Evolutionary conservation across 2,797 vertebrate genomes (phyloP).

Genomic region (Rhabdophis nuchalis): DNA sequence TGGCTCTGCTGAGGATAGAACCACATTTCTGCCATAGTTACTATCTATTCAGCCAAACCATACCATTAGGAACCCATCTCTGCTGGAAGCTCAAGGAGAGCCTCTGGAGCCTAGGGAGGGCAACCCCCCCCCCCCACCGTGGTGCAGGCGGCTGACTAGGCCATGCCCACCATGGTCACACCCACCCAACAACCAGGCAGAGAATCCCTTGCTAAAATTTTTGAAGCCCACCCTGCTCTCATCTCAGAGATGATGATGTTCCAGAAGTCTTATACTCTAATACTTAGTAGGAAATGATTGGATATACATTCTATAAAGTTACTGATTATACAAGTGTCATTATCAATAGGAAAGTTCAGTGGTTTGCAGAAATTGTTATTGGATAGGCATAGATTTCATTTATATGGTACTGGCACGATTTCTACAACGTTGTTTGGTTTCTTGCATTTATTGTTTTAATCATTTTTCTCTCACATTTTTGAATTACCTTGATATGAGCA

Average conservation of each 20-base stretch:
- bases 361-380: neutral
- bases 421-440: constrained; percentile 44
- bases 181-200: no score
- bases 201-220: no score
- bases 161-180: no score
- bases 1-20: no score
- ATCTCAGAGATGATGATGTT: neutral
- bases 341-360: neutral
- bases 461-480: constrained; percentile 5
- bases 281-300: neutral
- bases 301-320: neutral
- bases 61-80: no score
- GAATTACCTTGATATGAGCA: neutral
- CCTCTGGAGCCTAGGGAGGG: no score
- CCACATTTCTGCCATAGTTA: no score
- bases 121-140: no score
- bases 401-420: constrained; percentile 27
- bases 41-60: no score
- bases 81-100: no score
- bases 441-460: constrained; percentile 26
- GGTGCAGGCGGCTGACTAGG: no score
- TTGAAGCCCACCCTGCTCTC: neutral
- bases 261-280: neutral
- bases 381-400: neutral
- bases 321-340: neutral